Percentiles rank a stretch among this genome's conserved stretches.
These are phyloP conservation scores for Stegostoma tigrinum DNA, from an alignment of 2,113 vertebrate genomes.

Conservation along the genomic window DNA sequence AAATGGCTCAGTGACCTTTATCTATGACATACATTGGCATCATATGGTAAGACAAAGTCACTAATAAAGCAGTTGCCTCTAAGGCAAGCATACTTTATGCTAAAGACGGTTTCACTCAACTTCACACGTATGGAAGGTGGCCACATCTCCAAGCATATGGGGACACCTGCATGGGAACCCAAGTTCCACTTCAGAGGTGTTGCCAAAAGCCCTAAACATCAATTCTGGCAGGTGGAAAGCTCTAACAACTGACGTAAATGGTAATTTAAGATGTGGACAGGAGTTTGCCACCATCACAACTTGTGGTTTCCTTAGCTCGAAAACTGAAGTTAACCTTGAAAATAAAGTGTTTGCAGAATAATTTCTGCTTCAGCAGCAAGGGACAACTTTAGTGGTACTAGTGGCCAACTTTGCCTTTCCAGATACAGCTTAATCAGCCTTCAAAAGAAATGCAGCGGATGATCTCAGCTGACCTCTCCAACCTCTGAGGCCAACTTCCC, in stretches of 20 bases:
- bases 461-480: too few species aligned
- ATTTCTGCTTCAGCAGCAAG: too few species aligned
- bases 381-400: background rate
- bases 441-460: background rate
- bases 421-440: background rate
- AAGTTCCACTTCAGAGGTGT: background rate
- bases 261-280: background rate
- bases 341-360: background rate
- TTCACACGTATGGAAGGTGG: background rate
- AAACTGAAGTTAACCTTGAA: background rate
- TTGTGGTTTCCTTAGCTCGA: background rate
- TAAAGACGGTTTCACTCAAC: background rate
- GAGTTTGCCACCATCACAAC: background rate
- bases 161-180: background rate
- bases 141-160: background rate
- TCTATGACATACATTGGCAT: too few species aligned
- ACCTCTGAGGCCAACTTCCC: background rate
- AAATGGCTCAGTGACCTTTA: too few species aligned
- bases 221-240: background rate
- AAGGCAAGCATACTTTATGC: too few species aligned
- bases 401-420: background rate
- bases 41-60: too few species aligned
- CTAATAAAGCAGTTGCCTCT: too few species aligned
- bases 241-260: background rate
- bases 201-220: background rate